A percentile compares a stretch with the other conserved stretches of the same genome.
Conservation (phyloP, 2,888 invertebrate genomes). For the Slavum lentiscoides region DNA sequence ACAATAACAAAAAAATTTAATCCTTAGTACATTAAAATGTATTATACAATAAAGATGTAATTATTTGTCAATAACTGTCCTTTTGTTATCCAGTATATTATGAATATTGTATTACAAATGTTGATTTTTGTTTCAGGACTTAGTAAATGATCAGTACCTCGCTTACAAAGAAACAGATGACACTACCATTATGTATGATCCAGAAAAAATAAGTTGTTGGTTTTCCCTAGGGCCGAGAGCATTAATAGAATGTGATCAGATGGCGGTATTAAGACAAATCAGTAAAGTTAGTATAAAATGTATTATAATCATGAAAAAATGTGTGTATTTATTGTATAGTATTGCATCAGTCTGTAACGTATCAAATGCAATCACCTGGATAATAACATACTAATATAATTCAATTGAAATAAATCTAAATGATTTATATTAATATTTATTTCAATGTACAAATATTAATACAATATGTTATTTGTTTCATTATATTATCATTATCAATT, state of each 20-base stretch:
- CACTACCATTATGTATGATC: constrained; percentile 31
- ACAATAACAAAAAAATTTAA: no score
- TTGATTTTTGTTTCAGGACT: constrained; percentile 32
- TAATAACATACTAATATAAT: no score
- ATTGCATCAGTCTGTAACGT: no score
- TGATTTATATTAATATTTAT: no score
- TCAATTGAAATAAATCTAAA: no score
- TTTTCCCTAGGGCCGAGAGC: constrained; percentile 43
- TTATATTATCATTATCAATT: no score
- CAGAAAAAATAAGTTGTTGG: constrained; percentile 41
- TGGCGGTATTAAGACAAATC: background rate
- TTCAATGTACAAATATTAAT: no score
- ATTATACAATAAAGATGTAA: no score
- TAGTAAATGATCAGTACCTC: constrained; percentile 39
- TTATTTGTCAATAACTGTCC: no score
- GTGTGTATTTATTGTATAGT: background rate
- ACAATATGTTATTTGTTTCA: no score
- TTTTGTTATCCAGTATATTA: background rate
- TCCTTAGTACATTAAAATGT: no score
- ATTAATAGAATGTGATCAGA: constrained; percentile 28
- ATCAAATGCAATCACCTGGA: no score
- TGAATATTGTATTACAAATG: background rate
- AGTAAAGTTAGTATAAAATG: constrained; percentile 14
- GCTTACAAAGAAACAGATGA: constrained; percentile 27
- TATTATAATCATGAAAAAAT: background rate